Evolutionary conservation across 2,888 invertebrate species (phyloP).

Genomic region (Pharmacophagus antenor): DNA sequence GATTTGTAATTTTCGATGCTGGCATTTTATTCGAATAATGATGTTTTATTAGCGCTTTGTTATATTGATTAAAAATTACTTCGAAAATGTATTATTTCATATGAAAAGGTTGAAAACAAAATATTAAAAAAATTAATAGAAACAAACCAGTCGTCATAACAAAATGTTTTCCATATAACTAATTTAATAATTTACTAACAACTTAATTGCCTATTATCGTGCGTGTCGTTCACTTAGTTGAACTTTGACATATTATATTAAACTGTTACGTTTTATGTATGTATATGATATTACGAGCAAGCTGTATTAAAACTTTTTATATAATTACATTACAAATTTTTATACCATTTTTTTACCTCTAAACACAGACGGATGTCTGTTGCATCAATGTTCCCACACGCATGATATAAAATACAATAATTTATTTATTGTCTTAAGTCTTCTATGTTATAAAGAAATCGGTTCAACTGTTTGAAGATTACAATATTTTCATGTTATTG

Average conservation of each 20-base stretch:
- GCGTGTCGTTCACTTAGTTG: slow-evolving; percentile 6
- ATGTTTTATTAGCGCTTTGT: slow-evolving; percentile 40
- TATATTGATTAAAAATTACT: slow-evolving; percentile 5
- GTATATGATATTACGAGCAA: no score
- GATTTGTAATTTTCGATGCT: slow-evolving; percentile 25
- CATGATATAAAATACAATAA: no score
- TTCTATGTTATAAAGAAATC: no score
- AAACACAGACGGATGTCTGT: no score
- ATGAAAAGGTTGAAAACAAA: neutral
- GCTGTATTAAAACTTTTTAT: no score
- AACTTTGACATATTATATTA: neutral
- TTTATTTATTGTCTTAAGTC: no score
- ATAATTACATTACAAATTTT: no score
- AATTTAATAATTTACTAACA: neutral
- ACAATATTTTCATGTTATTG: no score
- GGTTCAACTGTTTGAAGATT: no score
- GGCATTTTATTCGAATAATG: slow-evolving; percentile 28
- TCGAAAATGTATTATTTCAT: neutral
- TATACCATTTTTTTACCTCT: no score
- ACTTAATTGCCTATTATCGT: slow-evolving; percentile 30
- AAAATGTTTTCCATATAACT: neutral
- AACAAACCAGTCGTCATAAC: neutral
- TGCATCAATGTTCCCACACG: no score
- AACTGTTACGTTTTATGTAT: neutral
- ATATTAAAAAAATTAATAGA: neutral